Base-by-base conservation (phyloP, 2,888 invertebrate genomes). In the Chrysolina haemoptera region DNA sequence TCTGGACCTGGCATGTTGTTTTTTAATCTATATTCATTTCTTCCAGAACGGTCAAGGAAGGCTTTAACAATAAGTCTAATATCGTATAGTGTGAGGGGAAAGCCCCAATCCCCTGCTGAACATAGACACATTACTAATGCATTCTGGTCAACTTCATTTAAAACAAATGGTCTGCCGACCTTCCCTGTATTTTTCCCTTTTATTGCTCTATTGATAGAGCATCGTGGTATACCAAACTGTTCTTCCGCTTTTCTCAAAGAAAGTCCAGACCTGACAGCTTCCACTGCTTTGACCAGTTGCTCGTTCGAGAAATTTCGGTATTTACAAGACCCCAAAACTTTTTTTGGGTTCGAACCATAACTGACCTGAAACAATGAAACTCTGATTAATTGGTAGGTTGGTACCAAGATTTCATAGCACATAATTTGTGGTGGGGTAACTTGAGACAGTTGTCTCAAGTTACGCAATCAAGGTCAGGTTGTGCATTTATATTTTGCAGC, bases 191-290 rank as follows among this genome's bases (percentile, higher is more conserved):
- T 67, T 50, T 67, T 67, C 50, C 67, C 67, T 14, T 67, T 50
- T 53, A 62, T 62, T 62, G 62, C 20, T 62, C 62, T 62, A 62
- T 62, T 67, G 66, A 67, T 67, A 67, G 66, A 67, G 50, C 66
- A 50, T 67, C 50, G 53, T 67, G 66, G 66, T 67, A 67, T 67
- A 67, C 50, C 67, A 67, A 67, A 67, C 67, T 67, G 67, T 50
- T 67, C 35, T 67, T 67, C 67, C 40, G 67, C 67, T 67, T 50
- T 50, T 67, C 53, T 50, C 67, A 35, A 67, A 50, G n/a, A n/a
- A n/a, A n/a, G n/a, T n/a, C n/a, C n/a, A n/a, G n/a, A n/a, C n/a
- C n/a, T n/a, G n/a, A n/a, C n/a, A n/a, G n/a, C 53, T 67, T 27
- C 67, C 67, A 67, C 53, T 67, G 67, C 67, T 67, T 67, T 40